Evolutionary conservation across 2,797 vertebrate species (phyloP), one percentile per base, ranked within the genome.

Genomic region (Enteromius radiatus): DNA sequence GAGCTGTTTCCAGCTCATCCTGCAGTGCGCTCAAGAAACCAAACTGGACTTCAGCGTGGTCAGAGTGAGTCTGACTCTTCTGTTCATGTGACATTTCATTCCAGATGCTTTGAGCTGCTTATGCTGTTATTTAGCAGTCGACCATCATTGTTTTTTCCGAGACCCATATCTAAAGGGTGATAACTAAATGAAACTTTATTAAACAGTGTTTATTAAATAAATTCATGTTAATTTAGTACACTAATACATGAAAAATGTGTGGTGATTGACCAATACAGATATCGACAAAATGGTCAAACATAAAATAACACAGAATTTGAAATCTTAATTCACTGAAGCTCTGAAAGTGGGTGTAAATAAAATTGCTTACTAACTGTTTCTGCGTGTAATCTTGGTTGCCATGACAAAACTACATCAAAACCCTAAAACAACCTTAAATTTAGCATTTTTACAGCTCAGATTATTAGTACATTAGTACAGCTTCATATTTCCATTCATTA

Each of bases 31-130:
- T 88, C 98, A 99, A 91, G 98, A 99, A 94, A 96, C 97, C 92
- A 98, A 98, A 87, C 94, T 99, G 94, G 97, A 99, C 94, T 99
- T 99, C 96, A 99, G 97, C 75, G 98, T 99, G 90, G 98, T 99
- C 90, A 96, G 98, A 96, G 98, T 99, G 95, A 93, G 97, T 21
- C 0, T 69, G 52, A 56, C 78, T 14, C 7, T 1, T 49, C 5
- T 8, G 4, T 41, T 26, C 38, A 21, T 28, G 8, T 12, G 3
- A 47, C 17, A 10, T 15, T 45, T 59, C 0, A 41, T 71, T 71
- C 38, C 31, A 52, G 63, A 65, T 9, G 11, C 1, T 59, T 26
- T 26, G 11, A 59, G 56, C n/a, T 5, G 17, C 38, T 67, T 77
- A 1, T 28, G 23, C 8, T 41, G 21, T 38, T 15, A 71, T 71